These are phyloP conservation scores for Eristalis tenax DNA, from an alignment of 2,888 invertebrate species.

Conservation along the genomic window DNA sequence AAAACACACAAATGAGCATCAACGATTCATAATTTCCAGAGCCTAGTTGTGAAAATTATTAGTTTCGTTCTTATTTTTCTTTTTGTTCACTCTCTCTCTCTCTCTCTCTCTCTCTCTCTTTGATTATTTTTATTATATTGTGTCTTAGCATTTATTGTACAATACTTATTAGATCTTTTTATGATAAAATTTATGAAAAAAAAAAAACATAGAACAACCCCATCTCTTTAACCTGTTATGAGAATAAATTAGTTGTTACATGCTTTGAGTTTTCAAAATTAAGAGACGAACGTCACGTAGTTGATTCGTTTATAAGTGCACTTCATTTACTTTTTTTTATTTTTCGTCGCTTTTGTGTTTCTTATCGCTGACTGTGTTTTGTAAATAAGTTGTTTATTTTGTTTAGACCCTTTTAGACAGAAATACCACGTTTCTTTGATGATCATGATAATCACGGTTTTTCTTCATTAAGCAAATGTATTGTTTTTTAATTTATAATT, in stretches of 20 bases:
- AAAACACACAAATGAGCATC: background rate
- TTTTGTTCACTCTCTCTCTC: background rate
- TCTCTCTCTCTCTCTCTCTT: no score
- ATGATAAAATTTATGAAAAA: slow-evolving; percentile 18
- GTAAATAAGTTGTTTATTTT: slow-evolving; percentile 35
- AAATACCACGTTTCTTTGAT: background rate
- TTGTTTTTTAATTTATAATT: slow-evolving; percentile 60
- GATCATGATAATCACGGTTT: background rate
- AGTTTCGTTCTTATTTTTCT: background rate
- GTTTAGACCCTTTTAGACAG: slow-evolving; percentile 6
- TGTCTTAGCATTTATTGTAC: slow-evolving; percentile 53
- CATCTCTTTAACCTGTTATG: slow-evolving; percentile 13
- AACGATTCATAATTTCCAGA: slow-evolving; percentile 63
- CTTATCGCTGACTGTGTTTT: slow-evolving; percentile 39
- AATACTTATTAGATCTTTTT: slow-evolving; percentile 30
- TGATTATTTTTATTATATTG: no score
- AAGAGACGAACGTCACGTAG: slow-evolving; percentile 13
- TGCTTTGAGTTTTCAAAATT: slow-evolving; percentile 37
- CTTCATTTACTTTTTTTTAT: slow-evolving; percentile 40
- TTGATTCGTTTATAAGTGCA: slow-evolving; percentile 60
- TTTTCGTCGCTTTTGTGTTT: background rate
- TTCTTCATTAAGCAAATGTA: slow-evolving; percentile 22
- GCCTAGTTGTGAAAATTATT: slow-evolving; percentile 60
- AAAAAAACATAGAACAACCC: slow-evolving; percentile 2
- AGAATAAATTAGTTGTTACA: slow-evolving; percentile 47